Evolutionary conservation across 2,888 invertebrate genomes (phyloP), one percentile per base, ranked within the genome.

Genomic region (Cheilosia vernalis): DNA sequence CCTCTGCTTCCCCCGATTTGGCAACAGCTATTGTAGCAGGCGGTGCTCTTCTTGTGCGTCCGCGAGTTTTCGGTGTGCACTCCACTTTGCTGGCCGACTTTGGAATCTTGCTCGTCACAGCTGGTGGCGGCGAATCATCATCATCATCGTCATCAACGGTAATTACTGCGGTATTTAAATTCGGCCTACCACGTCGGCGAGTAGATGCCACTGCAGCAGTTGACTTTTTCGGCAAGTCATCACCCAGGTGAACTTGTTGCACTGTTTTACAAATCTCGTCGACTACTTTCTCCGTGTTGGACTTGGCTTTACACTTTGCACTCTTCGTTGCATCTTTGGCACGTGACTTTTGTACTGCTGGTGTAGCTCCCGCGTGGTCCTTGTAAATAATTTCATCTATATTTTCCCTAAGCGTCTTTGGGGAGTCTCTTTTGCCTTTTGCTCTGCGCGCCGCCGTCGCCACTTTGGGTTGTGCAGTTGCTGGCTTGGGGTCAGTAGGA

Each of bases 361-460:
- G 40, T 30, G 42, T 56, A 10, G 17, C 55, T 1, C 19, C 55
- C 4, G 17, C 17, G 9, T 53, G 17, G n/a, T 70, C 74, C 2
- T 79, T 84, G 69, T 79, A 84, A 30, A 84, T 84, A 0, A 79
- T 79, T 0, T 74, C 66, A 1, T 84, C 84, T 5, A 80, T 84
- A 9, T 70, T 69, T 19, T 83, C 78, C n/a, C 67, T 73, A 0
- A 73, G 10, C 1, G 73, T 66, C 6, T 33, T 55, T 47, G 84
- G 80, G 40, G 84, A 84, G 58, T 74, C 69, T 21, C 60, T 74
- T 24, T 74, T 69, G 0, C 24, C 0, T 51, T 37, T 69, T 37
- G n/a, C 69, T 30, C 19, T 40, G 3, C 66, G 67, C 24, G 42
- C 55, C 4, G 33, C 13, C 15, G 55, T 15, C n/a, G 30, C 21